Conservation (phyloP, 2,113 vertebrate species). For the Choloepus hoffmanni region DNA sequence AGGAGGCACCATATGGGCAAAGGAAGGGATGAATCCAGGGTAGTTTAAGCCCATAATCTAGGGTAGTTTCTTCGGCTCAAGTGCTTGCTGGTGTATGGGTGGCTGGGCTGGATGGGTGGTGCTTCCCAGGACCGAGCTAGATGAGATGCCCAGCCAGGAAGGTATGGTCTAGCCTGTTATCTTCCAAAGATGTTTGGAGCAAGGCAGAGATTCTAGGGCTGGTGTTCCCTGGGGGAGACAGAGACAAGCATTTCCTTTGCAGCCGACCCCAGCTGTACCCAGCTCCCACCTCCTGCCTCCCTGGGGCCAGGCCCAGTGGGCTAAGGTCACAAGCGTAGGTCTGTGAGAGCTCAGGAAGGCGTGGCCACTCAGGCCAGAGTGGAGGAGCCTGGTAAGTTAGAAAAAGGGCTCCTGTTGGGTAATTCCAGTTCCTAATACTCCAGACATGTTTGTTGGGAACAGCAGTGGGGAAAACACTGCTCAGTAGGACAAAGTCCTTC, state of each 20-base stretch:
- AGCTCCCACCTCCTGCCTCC: background rate
- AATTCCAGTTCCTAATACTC: background rate
- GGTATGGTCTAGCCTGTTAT: background rate
- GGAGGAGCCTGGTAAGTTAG: background rate
- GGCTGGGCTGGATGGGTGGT: background rate
- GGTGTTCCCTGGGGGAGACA: background rate
- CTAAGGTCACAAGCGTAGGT: background rate
- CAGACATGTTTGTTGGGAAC: background rate
- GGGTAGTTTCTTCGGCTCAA: background rate
- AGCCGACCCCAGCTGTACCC: background rate
- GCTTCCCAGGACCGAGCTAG: background rate
- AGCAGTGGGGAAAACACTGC: background rate
- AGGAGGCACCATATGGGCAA: background rate
- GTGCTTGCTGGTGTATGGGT: background rate
- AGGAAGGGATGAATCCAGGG: background rate
- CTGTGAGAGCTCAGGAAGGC: background rate
- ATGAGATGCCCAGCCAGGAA: background rate
- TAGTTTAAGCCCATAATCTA: background rate
- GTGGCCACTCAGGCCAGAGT: background rate
- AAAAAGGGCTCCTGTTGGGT: background rate
- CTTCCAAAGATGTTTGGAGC: background rate
- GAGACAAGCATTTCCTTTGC: background rate
- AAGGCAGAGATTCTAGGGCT: background rate
- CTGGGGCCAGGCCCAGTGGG: background rate
- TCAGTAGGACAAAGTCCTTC: constrained; percentile 14